These are phyloP conservation scores for Crocallis elinguaria DNA, from an alignment of 2,888 invertebrate species.

Conservation along the genomic window DNA sequence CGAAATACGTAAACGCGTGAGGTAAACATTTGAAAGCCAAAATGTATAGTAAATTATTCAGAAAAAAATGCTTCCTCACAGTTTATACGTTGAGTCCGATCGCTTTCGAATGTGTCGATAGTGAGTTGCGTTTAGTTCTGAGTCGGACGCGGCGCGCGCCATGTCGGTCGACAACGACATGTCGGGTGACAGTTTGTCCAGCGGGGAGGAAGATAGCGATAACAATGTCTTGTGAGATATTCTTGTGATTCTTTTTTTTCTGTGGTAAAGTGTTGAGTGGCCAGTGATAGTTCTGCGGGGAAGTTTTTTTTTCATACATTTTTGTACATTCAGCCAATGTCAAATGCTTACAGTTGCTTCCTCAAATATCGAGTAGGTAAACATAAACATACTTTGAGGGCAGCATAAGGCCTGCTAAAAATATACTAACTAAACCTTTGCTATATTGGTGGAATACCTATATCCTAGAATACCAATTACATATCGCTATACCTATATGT, in stretches of 20 bases:
- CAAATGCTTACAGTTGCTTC: no score
- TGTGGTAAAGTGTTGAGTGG: background rate
- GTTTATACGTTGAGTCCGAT: constrained; percentile 29
- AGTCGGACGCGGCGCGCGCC: constrained; percentile 49
- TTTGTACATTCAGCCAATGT: no score
- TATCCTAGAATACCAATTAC: no score
- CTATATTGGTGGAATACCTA: no score
- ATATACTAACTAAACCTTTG: no score
- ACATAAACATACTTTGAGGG: no score
- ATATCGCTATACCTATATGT: no score
- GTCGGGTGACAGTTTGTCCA: constrained; percentile 71
- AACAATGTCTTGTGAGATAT: constrained; percentile 57
- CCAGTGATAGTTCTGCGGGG: no score
- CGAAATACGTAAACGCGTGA: constrained; percentile 40
- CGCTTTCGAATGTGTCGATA: constrained; percentile 43
- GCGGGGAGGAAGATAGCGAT: constrained; percentile 46
- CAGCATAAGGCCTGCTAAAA: no score
- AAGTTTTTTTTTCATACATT: no score
- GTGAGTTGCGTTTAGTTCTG: constrained; percentile 53
- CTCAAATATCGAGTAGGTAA: no score
- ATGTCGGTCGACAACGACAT: constrained; percentile 62
- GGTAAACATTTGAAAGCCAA: constrained; percentile 47
- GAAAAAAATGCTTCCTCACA: constrained; percentile 49
- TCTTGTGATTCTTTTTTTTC: background rate
- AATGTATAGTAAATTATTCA: constrained; percentile 53